Evolutionary conservation across 2,113 vertebrate genomes (phyloP), one percentile per base, ranked within the genome.

Genomic region (Mandrillus leucophaeus): DNA sequence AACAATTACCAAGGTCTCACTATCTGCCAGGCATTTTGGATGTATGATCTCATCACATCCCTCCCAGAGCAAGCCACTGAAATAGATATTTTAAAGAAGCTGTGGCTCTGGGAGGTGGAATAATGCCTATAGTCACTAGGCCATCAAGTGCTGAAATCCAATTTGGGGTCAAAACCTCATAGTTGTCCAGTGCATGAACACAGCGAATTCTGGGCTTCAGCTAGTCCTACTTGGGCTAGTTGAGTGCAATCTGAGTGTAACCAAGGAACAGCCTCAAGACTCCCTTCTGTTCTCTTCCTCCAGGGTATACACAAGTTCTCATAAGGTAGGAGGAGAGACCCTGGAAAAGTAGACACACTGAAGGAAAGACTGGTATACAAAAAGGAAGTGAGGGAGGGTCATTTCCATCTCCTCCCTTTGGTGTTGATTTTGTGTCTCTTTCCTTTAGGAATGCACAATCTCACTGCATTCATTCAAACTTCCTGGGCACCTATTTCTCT

Each of bases 71-170:
- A 76, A 92, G 75, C 38, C 52, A 84, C 18, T 40, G n/a, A 93
- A 92, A 87, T 32, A 50, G 57, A 35, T 35, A 32, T 87, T 87
- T 96, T 87, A 43, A 80, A 96, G 93, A 87, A 96, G 43, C 8
- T 8, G 43, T 82, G 78, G 52, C 50, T 95, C 68, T 38, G 22
- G 79, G 52, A 92, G 78, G 30, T 75, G 88, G 95, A 48, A 57
- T 66, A 45, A 93, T 70, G 20, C 78, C 38, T 81, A 4, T 0
- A 4, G 70, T 68, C 70, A 57, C 55, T 64, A 50, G 68, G 72
- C 43, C 68, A 75, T 38, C 50, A 43, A 35, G 30, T 50, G 66
- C 72, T 35, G 4, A 80, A 76, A 79, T 93, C 35, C 30, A 43
- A 6, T 48, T 82, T 80, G n/a, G 70, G 32, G 23, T 73, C 18